These are phyloP conservation scores for Rhinichthys klamathensis DNA, from an alignment of 2,113 vertebrate genomes.

Conservation along the genomic window DNA sequence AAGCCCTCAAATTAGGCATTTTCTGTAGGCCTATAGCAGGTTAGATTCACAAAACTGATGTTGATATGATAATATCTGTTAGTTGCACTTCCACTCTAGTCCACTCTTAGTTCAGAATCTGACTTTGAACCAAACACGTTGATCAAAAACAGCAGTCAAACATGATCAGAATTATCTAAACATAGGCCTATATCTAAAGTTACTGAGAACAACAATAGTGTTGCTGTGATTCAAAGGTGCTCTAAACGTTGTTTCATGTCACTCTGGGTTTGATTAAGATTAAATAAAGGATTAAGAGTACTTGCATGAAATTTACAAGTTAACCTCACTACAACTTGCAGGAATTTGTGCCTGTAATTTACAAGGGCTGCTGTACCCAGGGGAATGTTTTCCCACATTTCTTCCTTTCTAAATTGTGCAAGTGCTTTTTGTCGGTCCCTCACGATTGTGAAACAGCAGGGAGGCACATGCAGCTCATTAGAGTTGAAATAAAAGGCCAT, in stretches of 20 bases:
- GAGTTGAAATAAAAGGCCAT: slow-evolving; percentile 35
- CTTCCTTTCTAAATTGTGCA: not conserved
- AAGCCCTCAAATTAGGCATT: not conserved
- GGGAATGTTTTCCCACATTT: not conserved
- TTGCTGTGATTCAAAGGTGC: not conserved
- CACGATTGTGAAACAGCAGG: slow-evolving; percentile 17
- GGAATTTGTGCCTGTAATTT: slow-evolving; percentile 6
- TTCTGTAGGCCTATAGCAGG: not conserved
- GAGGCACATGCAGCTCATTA: slow-evolving; percentile 33
- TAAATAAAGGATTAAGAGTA: slow-evolving; percentile 53
- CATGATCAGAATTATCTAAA: not conserved
- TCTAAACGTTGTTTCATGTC: slow-evolving; percentile 52
- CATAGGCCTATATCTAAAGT: not conserved
- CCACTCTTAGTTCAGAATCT: not conserved
- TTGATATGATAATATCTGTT: not conserved
- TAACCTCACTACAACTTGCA: not conserved
- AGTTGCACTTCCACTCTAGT: not conserved
- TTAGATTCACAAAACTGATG: not conserved
- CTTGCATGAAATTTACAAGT: slow-evolving; percentile 35
- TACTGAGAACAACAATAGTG: not conserved
- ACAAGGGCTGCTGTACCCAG: slow-evolving; percentile 15
- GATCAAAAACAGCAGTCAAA: not conserved
- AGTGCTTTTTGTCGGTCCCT: slow-evolving; percentile 10
- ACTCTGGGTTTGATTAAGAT: slow-evolving; percentile 51
- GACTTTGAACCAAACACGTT: not conserved